Base-by-base conservation (phyloP, 2,113 vertebrate genomes). In the Drymodes brunneopygia region DNA sequence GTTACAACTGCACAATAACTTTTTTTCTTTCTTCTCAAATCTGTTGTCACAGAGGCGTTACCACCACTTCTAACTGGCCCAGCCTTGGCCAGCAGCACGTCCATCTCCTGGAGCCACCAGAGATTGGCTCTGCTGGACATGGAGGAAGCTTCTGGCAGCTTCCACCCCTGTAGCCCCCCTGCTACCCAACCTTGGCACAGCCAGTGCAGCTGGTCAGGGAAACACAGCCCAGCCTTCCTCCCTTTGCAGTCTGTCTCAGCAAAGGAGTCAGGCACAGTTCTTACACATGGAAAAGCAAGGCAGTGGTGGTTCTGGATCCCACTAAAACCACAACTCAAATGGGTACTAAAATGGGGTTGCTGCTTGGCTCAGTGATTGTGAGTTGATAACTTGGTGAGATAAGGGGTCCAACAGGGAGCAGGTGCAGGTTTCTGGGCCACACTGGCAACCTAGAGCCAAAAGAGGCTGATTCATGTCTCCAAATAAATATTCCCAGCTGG, bases 291-390 rank as follows among this genome's bases (percentile, higher is more conserved):
- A 73, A 91, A 86, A 69, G 7, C 15, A 35, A 36, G 45, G 61
- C 29, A 15, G 6, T 7, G 6, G 29, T 0, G 0, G 7, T 6
- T 86, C 60, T 1, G 0, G 17, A 50, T 54, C 20, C 15, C 23
- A 65, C 50, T 42, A 19, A 28, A 77, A 33, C 4, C 31, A 54
- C n/a, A 38, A 7, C 0, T 9, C 56, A 53, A 44, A 64, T 22
- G 58, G 18, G 0, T 10, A 18, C 15, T 47, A 31, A 74, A 85
- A 60, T 22, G 24, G 8, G 29, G 7, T 61, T 5, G 2, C 10
- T 1, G 0, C 27, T 71, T 42, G 18, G 40, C 24, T 73, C 47
- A 50, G 53, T 38, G n/a, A 15, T n/a, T 45, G 3, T 10, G 36
- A 53, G 15, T 6, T 36, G 73, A 78, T 45, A 86, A 12, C 12